Base-by-base conservation (phyloP, 1,140 invertebrate species). In the Drosophila bocki region DNA sequence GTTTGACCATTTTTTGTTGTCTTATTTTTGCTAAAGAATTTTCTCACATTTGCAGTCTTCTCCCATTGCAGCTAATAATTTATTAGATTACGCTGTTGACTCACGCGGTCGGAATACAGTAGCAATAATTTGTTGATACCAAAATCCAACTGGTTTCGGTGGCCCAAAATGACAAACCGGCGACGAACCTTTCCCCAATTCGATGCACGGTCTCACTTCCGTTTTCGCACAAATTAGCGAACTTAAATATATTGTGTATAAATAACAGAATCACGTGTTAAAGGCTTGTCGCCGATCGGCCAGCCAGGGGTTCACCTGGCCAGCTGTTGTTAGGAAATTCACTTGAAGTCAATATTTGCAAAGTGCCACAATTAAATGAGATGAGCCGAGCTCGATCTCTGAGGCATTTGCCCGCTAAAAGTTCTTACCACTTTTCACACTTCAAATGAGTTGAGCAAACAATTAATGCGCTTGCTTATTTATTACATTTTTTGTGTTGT, bases 281-380 rank as follows among this genome's bases (percentile, higher is more conserved):
- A 75, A 83, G 75, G 80, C 69, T 67, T 56, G 78, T 69, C 77
- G 37, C 44, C 57, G 51, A 19, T 17, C 6, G n/a, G 29, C 19
- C 65, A 64, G 15, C 50, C 50, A 54, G 33, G 33, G 51, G 57
- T 45, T 67, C 75, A 63, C 61, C 59, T 53, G 61, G 48, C 78
- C 83, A 77, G 79, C 58, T 86, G 62, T 58, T 60, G 67, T 85
- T 85, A 62, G 75, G 75, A 78, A 81, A 70, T 58, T 56, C 74
- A 54, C 56, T 37, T 50, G 50, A 63, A 69, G n/a, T 39, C 61
- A 70, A 75, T 85, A 85, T 78, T 70, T 50, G 71, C 58, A 67
- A 78, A 85, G 67, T 80, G 82, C 63, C 57, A 78, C 75, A 85
- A 85, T 81, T 85, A 85, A 85, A 70, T 62, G 48, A 54, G 77